Evolutionary conservation across 2,797 vertebrate species (phyloP), one percentile per base, ranked within the genome.

Genomic region (Tokudaia muenninki): DNA sequence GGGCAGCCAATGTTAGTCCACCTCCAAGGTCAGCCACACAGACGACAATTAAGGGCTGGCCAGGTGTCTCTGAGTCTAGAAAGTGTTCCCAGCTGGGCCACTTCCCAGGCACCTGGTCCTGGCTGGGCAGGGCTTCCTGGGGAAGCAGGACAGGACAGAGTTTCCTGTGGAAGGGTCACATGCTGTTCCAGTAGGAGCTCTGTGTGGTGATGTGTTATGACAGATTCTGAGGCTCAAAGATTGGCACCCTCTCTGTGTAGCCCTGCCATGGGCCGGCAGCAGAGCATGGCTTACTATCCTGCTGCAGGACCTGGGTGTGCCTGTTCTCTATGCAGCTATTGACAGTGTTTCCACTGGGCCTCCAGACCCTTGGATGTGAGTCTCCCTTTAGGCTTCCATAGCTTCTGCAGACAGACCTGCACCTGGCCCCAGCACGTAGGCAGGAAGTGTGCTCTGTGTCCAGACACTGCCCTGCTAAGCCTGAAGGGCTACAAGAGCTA

Each of bases 221-320:
- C 34, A 17, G 75, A 24, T 26, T 8, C 84, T 0, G 44, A 92
- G 90, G 61, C 72, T 50, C 52, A 75, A 0, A 12, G 41, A 78
- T 22, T 10, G 74, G 59, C 13, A 11, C 37, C 22, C 0, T 0
- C 4, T 0, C 19, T 8, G 50, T 13, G 12, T 65, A 3, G 19
- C 21, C 21, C 0, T 29, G 0, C 24, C 0, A 0, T 1, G 29
- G 74, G 55, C 74, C 6, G 8, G 9, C 29, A 5, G 4, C 5
- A 1, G 10, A 7, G 4, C 22, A 19, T 0, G n/a, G 29, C 55
- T 24, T 37, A n/a, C 10, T n/a, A 22, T 9, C 75, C 82, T 31
- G 61, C n/a, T 44, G 37, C 10, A 2, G 50, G 12, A 2, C 67
- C 67, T 0, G 26, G 74, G 5, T 29, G 6, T 22, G 31, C 80